phyloP scores from a whole-genome alignment of 2,113 vertebrate genomes.

The Pelecanoides urinatrix region DNA sequence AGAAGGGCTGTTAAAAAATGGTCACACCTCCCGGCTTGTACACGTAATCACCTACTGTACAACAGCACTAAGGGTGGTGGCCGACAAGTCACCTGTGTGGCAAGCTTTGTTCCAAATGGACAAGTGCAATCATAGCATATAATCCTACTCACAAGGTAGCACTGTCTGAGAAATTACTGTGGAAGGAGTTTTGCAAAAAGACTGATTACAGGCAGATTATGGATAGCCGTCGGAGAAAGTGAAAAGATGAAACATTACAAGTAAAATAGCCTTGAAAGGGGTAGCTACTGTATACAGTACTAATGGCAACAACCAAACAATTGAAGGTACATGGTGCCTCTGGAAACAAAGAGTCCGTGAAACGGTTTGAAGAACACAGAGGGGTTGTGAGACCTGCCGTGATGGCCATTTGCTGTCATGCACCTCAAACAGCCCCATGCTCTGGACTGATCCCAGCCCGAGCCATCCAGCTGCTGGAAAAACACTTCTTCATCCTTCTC shows the following conservation, averaged over 20 bases:
- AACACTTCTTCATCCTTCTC: background rate
- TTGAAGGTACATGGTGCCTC: background rate
- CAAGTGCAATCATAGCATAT: background rate
- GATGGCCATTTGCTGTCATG: rapidly evolving
- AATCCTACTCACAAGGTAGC: background rate
- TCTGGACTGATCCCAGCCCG: background rate
- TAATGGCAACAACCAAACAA: background rate
- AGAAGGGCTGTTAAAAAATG: background rate
- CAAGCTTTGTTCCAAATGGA: background rate
- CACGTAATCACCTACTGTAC: rapidly evolving
- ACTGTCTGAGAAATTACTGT: background rate
- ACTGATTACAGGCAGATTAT: background rate
- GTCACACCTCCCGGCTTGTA: background rate
- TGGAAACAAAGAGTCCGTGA: background rate
- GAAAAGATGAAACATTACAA: background rate
- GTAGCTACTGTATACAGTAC: background rate
- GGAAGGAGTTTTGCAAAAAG: background rate
- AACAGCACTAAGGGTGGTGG: background rate
- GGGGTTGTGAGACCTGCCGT: background rate
- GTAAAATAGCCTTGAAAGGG: background rate
- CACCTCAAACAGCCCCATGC: background rate
- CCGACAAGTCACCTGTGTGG: background rate
- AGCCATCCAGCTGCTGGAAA: background rate
- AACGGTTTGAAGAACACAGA: background rate
- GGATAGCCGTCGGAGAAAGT: background rate